Conservation (phyloP, 2,888 invertebrate genomes). For the Cacoxenus indagator region DNA sequence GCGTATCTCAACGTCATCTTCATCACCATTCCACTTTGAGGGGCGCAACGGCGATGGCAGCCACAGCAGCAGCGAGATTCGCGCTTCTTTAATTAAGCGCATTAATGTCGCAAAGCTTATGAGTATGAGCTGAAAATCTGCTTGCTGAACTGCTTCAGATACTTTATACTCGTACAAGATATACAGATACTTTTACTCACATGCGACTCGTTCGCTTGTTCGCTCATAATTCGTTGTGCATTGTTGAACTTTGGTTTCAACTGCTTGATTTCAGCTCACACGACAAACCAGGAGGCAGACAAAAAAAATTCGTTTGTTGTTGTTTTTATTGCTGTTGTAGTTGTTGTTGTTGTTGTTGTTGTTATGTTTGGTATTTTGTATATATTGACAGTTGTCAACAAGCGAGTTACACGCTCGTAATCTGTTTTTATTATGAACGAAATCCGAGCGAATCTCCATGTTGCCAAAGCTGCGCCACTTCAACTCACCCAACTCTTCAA, state of each 20-base stretch:
- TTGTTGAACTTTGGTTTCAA: slow-evolving; percentile 22
- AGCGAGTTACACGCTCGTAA: slow-evolving; percentile 43
- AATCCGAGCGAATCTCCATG: slow-evolving; percentile 5
- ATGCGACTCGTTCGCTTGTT: background rate
- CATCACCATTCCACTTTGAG: background rate
- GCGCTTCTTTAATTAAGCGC: slow-evolving; percentile 56
- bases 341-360: slow-evolving; percentile 16
- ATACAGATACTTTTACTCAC: background rate
- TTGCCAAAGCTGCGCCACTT: too few species aligned
- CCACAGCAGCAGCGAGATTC: background rate
- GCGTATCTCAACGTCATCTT: background rate
- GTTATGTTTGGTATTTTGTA: slow-evolving; percentile 39
- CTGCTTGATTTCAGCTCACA: slow-evolving; percentile 1
- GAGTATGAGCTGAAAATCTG: slow-evolving; percentile 43
- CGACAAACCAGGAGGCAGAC: background rate
- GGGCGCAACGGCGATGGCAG: background rate
- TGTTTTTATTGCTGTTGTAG: slow-evolving; percentile 24
- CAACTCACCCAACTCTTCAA: too few species aligned
- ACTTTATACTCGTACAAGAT: background rate
- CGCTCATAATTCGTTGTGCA: slow-evolving; percentile 7
- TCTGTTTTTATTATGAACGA: slow-evolving; percentile 54
- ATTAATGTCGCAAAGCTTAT: slow-evolving; percentile 58
- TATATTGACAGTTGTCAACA: slow-evolving; percentile 60
- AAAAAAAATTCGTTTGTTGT: slow-evolving; percentile 1
- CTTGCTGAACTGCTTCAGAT: too few species aligned